phyloP scores from a whole-genome alignment of 2,888 invertebrate species.

The Drosophila infuscata region DNA sequence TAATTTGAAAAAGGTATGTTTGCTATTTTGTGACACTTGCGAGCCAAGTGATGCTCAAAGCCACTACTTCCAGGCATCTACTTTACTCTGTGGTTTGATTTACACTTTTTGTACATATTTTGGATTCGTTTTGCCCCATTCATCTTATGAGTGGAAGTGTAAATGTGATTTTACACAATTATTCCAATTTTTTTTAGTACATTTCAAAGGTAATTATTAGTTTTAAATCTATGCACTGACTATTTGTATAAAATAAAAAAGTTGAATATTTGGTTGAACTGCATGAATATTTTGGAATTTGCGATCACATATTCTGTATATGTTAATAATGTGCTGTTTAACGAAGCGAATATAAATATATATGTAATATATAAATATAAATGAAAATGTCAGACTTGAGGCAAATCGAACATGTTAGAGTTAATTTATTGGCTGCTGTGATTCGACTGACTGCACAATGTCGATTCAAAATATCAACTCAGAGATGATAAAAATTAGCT shows the following conservation, averaged over 20 bases:
- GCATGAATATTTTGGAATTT: background rate
- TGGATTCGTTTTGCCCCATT: background rate
- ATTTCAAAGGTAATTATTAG: background rate
- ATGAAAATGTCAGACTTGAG: conserved; percentile 3
- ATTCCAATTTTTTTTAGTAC: background rate
- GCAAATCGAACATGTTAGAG: background rate
- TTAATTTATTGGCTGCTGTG: conserved; percentile 1
- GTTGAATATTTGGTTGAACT: background rate
- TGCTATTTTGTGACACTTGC: background rate
- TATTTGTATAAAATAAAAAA: background rate
- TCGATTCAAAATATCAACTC: background rate
- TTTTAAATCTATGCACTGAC: background rate
- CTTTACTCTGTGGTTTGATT: background rate
- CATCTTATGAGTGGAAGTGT: background rate
- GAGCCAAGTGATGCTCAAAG: conserved; percentile 14
- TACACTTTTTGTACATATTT: background rate
- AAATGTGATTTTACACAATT: too few species aligned
- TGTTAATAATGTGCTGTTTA: too few species aligned
- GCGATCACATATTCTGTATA: background rate
- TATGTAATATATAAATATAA: background rate
- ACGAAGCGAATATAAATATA: background rate
- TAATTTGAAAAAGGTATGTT: conserved; percentile 16
- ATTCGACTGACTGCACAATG: background rate
- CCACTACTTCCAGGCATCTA: background rate
- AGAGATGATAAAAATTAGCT: background rate